A percentile compares a stretch with the other conserved stretches of the same genome.
Conservation (phyloP, 2,113 vertebrate genomes). For the Psittacula cyanocephala region DNA sequence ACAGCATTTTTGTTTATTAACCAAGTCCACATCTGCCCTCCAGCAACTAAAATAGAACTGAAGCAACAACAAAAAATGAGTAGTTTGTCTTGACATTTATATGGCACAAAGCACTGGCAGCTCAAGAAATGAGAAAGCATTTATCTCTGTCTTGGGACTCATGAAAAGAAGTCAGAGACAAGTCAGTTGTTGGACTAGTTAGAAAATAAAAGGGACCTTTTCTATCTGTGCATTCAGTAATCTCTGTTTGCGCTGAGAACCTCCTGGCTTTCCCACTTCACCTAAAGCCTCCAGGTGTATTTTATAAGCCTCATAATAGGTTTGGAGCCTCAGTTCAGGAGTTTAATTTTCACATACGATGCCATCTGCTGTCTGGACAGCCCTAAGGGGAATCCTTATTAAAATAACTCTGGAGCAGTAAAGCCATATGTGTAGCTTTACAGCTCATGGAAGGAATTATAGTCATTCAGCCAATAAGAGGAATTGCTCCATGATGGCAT, state of each 20-base stretch:
- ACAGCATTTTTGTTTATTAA: not conserved
- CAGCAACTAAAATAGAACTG: not conserved
- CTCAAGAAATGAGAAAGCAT: not conserved
- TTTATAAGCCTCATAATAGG: constrained; percentile 10
- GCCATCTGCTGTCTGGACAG: constrained; percentile 41
- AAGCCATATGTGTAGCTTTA: not conserved
- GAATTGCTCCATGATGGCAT: not conserved
- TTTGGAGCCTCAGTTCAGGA: constrained; percentile 17
- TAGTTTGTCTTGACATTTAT: constrained; percentile 1
- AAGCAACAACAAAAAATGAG: not conserved
- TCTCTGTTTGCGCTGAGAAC: not conserved
- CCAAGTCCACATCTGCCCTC: not conserved
- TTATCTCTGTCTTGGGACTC: not conserved
- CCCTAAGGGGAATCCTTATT: constrained; percentile 40
- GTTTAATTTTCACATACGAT: not conserved
- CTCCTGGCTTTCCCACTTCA: not conserved
- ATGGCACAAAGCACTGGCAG: not conserved
- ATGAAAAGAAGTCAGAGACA: not conserved
- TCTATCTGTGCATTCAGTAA: not conserved
- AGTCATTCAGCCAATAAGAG: not conserved
- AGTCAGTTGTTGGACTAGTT: not conserved
- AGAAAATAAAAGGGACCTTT: not conserved
- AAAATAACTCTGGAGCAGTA: constrained; percentile 1
- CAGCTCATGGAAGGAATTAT: constrained; percentile 19
- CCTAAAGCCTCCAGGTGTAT: constrained; percentile 18